A percentile compares a stretch with the other conserved stretches of the same genome.
phyloP scores from a whole-genome alignment of 2,888 invertebrate species.

The Phalera bucephala region DNA sequence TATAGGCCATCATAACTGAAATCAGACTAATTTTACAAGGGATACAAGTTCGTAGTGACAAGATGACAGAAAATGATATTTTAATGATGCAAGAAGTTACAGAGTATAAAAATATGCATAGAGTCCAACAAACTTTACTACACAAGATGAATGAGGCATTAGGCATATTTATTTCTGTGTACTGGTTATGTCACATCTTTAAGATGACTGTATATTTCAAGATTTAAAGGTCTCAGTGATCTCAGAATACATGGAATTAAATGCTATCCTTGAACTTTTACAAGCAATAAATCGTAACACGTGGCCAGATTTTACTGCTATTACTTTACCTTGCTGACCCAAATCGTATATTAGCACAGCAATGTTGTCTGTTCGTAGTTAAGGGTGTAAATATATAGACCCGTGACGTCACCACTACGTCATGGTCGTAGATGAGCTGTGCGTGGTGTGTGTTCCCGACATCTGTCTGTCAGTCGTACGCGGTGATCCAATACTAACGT shows the following conservation, averaged over 20 bases:
- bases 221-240: not conserved
- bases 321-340: constrained; percentile 25
- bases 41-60: no score
- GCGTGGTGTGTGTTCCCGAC: constrained; percentile 37
- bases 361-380: constrained; percentile 22
- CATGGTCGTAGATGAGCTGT: constrained; percentile 52
- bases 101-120: no score
- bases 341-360: constrained; percentile 17
- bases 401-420: constrained; percentile 60
- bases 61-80: no score
- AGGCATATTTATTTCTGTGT: no score
- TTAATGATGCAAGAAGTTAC: no score
- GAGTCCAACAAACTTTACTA: no score
- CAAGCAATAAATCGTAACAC: constrained; percentile 6
- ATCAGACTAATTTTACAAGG: no score
- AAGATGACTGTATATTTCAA: not conserved
- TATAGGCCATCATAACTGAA: no score
- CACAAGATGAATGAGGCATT: no score
- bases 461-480: constrained; percentile 49
- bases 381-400: constrained; percentile 38
- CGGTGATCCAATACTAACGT: constrained; percentile 39
- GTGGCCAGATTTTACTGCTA: constrained; percentile 19
- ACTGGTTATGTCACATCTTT: not conserved
- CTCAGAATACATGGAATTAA: not conserved
- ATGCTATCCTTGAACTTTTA: constrained; percentile 18